Conservation (phyloP, 2,888 invertebrate species). For the Cerceris ruficornis region DNA sequence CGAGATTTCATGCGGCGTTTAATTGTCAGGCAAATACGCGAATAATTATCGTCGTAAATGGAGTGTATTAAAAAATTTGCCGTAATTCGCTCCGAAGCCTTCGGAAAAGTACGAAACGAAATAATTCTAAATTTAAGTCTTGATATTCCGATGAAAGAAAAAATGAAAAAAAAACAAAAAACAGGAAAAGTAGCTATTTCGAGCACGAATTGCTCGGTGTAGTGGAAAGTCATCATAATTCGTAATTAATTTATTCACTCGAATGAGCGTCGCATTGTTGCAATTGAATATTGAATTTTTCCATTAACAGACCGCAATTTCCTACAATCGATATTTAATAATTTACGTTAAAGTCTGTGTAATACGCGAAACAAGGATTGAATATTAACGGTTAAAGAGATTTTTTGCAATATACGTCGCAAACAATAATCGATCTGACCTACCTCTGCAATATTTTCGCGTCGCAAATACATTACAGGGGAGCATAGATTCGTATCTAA, state of each 20-base stretch:
- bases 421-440: background rate
- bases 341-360: slow-evolving; percentile 27
- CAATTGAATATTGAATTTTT: slow-evolving; percentile 64
- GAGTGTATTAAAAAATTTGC: background rate
- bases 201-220: slow-evolving; percentile 15
- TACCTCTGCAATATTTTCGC: background rate
- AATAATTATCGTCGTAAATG: background rate
- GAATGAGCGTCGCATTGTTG: slow-evolving; percentile 44
- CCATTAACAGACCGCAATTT: slow-evolving; percentile 58
- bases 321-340: slow-evolving; percentile 63
- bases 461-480: no score
- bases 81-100: background rate
- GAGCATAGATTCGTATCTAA: no score
- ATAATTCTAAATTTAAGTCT: background rate
- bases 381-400: slow-evolving; percentile 47
- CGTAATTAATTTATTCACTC: slow-evolving; percentile 60
- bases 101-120: background rate
- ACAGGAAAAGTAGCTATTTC: background rate
- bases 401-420: slow-evolving; percentile 29
- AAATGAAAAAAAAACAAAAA: background rate
- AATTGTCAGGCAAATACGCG: background rate
- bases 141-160: background rate
- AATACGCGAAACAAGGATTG: slow-evolving; percentile 37
- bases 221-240: slow-evolving; percentile 37
- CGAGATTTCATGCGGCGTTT: no score